Evolutionary conservation across 2,797 vertebrate species (phyloP).

Genomic region (Dicrostonyx torquatus): DNA sequence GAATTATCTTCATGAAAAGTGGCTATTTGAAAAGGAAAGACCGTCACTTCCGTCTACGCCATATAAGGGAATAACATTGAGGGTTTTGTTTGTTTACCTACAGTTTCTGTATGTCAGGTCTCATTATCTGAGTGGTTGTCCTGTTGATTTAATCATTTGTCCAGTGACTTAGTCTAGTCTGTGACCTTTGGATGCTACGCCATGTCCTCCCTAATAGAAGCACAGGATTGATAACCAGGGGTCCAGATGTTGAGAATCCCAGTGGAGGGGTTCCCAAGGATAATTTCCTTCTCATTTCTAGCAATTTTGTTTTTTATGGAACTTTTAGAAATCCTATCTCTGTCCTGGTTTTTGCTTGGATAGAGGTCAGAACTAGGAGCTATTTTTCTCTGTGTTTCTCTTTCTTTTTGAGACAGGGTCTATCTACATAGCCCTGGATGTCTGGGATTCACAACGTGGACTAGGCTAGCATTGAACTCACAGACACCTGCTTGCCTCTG

Average conservation of each 20-base stretch:
- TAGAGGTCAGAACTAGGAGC: neutral
- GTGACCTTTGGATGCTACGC: neutral
- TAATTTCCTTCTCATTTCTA: neutral
- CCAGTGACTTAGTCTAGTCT: neutral
- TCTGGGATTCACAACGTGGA: neutral
- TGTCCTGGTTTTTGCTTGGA: neutral
- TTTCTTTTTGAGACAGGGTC: neutral
- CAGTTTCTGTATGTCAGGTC: neutral
- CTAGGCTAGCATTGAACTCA: neutral
- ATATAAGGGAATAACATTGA: neutral
- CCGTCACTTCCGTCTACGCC: neutral
- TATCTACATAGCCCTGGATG: neutral
- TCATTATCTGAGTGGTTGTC: neutral
- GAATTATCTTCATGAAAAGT: neutral
- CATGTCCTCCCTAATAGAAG: neutral
- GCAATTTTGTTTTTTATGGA: neutral
- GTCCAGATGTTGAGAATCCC: neutral
- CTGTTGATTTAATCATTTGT: neutral
- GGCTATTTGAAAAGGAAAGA: neutral
- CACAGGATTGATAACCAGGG: accelerated
- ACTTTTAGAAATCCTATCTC: neutral
- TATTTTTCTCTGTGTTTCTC: neutral
- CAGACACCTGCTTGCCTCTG: neutral
- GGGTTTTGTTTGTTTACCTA: neutral
- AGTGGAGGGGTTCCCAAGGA: neutral